A percentile compares a stretch with the other conserved stretches of the same genome.
These are phyloP conservation scores for Microplitis mediator DNA, from an alignment of 1,140 invertebrate genomes.

Conservation along the genomic window DNA sequence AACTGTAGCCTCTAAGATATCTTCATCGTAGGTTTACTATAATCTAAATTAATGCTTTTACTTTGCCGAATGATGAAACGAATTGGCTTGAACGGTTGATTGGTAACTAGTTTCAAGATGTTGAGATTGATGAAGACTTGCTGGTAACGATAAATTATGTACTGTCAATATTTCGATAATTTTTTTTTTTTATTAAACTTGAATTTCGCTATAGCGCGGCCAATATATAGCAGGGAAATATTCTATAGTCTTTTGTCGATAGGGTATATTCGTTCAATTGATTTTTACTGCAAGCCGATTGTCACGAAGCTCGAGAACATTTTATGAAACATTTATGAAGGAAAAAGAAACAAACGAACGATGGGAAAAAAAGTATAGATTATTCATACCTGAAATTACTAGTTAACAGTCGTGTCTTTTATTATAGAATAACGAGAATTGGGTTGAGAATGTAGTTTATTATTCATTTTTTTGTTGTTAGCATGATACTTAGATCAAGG, in stretches of 20 bases:
- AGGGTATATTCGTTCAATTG: too few species aligned
- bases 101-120: neutral
- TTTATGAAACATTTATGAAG: neutral
- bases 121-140: neutral
- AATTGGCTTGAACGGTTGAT: neutral
- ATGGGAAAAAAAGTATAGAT: neutral
- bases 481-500: neutral
- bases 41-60: conserved; percentile 18
- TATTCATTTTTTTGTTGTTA: neutral
- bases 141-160: neutral
- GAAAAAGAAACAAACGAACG: neutral
- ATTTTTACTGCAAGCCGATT: too few species aligned
- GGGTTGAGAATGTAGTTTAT: neutral
- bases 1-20: too few species aligned
- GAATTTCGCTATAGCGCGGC: too few species aligned
- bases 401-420: neutral
- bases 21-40: neutral
- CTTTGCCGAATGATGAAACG: neutral
- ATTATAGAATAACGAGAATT: neutral
- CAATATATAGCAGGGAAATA: too few species aligned
- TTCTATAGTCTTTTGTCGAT: too few species aligned
- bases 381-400: neutral
- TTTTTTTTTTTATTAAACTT: too few species aligned
- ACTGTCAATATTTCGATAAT: neutral
- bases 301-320: too few species aligned